A percentile compares a stretch with the other conserved stretches of the same genome.
Evolutionary conservation across 1,140 invertebrate genomes (phyloP).

Genomic region (Tetramorium simillimum): DNA sequence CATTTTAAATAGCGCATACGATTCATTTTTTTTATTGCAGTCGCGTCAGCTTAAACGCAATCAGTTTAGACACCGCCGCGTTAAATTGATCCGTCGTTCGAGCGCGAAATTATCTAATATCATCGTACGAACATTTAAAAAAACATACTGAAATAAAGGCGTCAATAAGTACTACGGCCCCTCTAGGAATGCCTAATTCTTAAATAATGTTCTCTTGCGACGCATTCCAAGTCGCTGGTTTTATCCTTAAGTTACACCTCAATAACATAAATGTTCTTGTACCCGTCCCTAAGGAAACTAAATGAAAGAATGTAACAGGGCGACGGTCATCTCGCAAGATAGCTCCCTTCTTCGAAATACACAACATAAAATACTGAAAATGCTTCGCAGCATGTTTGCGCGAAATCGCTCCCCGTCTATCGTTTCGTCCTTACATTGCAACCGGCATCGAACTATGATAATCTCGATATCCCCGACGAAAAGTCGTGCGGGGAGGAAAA

Average conservation of each 20-base stretch:
- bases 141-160: constrained; percentile 1
- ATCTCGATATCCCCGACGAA: constrained; percentile 26
- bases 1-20: background rate
- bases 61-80: background rate
- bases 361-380: background rate
- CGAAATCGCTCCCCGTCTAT: background rate
- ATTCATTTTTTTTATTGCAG: background rate
- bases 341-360: background rate
- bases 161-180: background rate
- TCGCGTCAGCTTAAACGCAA: no score
- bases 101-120: constrained; percentile 29
- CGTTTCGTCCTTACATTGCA: background rate
- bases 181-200: constrained; percentile 5
- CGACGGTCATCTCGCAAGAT: background rate
- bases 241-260: no score
- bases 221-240: background rate
- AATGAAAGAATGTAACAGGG: background rate
- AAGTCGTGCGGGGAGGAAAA: constrained; percentile 30
- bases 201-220: constrained; percentile 8
- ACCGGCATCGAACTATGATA: background rate
- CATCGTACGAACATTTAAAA: background rate
- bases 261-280: background rate
- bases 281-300: background rate
- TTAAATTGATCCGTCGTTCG: background rate
- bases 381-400: background rate